Base-by-base conservation (phyloP, 2,113 vertebrate species). In the Sialia sialis region DNA sequence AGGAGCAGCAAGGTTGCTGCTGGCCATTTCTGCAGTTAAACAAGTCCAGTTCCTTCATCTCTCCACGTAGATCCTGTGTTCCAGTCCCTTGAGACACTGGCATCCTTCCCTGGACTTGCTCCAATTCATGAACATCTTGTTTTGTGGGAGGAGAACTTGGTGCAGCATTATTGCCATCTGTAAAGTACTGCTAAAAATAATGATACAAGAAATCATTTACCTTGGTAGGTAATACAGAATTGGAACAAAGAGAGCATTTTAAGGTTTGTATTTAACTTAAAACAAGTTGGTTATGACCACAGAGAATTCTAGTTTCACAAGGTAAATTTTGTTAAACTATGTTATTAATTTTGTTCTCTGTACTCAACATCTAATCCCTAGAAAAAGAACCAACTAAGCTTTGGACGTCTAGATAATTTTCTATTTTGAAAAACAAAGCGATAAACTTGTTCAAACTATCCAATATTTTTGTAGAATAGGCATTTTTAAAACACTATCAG, bases 61-160 rank as follows among this genome's bases (percentile, higher is more conserved):
- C 36, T 76, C 20, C 9, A 2, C 0, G 0, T 0, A 38, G 20
- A 32, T 58, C 32, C 16, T 8, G 1, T n/a, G 15, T 34, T 67
- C 26, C 44, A 16, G 32, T 69, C 48, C 16, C 51, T 49, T 54
- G 34, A 59, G 52, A 38, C 62, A 4, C 43, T 34, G 69, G 6
- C 8, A 1, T 49, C 56, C 29, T 78, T 84, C 43, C 74, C 52
- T 78, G 69, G 77, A 16, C 55, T 81, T 54, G 15, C 26, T 77
- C 19, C 63, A 39, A 8, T 48, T 58, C 4, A 1, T 29, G 25
- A 55, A 17, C 51, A 20, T 70, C 77, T 69, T 58, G 25, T 62
- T 84, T 54, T 29, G 38, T 19, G 26, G 22, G 20, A 23, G 26
- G 10, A 58, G 64, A 51, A 34, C 22, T 74, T 0, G 0, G 6